phyloP scores from a whole-genome alignment of 2,888 invertebrate species.

The Clitarchus hookeri region DNA sequence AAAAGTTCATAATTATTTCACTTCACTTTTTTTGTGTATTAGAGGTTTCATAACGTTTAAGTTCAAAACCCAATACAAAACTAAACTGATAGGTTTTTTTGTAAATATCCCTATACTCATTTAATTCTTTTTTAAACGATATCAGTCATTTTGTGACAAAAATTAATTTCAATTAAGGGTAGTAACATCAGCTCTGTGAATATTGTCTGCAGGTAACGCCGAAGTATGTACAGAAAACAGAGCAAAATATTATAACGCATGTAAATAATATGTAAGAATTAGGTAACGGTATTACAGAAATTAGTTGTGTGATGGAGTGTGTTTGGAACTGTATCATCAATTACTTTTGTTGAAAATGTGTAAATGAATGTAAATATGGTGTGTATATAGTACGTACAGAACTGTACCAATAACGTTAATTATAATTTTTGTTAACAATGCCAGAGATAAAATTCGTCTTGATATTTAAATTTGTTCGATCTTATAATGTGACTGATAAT shows the following conservation, averaged over 20 bases:
- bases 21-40: too few relatives aligned
- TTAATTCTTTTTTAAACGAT: too few relatives aligned
- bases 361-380: not conserved
- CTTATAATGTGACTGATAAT: not conserved
- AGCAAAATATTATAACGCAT: not conserved
- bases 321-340: not conserved
- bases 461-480: not conserved
- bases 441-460: not conserved
- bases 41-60: too few relatives aligned
- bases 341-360: not conserved
- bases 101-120: too few relatives aligned
- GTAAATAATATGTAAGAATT: not conserved
- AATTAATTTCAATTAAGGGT: too few relatives aligned
- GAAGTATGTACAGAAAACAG: not conserved
- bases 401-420: not conserved
- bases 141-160: too few relatives aligned
- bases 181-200: not conserved
- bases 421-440: not conserved
- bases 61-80: too few relatives aligned
- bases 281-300: not conserved
- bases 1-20: too few relatives aligned
- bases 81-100: too few relatives aligned
- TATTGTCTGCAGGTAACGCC: not conserved
- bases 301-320: not conserved
- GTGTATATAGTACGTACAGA: not conserved